Conservation (phyloP, 2,797 vertebrate genomes). For the Tiaroga cobitis region DNA sequence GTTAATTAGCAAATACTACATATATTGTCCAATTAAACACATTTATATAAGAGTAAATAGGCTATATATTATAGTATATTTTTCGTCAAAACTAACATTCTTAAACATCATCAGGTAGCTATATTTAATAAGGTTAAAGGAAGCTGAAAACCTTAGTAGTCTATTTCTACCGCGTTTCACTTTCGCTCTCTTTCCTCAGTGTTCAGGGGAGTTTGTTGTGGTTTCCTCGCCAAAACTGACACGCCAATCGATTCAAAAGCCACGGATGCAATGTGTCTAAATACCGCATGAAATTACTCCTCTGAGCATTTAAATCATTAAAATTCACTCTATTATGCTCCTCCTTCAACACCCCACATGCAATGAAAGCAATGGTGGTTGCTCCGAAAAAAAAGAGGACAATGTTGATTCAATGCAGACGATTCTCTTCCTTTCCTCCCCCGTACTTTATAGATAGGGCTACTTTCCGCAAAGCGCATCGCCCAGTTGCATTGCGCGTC, state of each 20-base stretch:
- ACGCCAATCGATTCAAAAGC: not conserved
- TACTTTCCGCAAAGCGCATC: conserved; percentile 19
- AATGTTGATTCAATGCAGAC: not conserved
- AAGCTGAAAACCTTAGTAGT: not conserved
- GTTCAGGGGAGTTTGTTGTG: not conserved
- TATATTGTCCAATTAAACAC: too few relatives aligned
- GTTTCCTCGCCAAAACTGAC: not conserved
- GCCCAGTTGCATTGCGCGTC: not conserved
- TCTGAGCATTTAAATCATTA: not conserved
- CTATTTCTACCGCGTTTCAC: not conserved
- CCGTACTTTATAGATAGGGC: not conserved
- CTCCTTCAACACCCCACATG: not conserved
- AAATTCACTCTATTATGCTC: not conserved
- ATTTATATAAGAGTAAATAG: too few relatives aligned
- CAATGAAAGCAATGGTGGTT: not conserved
- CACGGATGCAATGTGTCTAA: not conserved
- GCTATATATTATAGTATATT: not conserved
- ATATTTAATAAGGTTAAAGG: not conserved
- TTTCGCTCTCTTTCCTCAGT: not conserved
- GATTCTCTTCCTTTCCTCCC: not conserved
- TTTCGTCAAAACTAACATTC: not conserved
- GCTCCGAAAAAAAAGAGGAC: not conserved
- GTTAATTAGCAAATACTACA: not conserved
- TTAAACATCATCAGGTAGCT: too few relatives aligned
- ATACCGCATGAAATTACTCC: not conserved